Evolutionary conservation across 2,797 vertebrate species (phyloP).

Genomic region (Characodon lateralis): DNA sequence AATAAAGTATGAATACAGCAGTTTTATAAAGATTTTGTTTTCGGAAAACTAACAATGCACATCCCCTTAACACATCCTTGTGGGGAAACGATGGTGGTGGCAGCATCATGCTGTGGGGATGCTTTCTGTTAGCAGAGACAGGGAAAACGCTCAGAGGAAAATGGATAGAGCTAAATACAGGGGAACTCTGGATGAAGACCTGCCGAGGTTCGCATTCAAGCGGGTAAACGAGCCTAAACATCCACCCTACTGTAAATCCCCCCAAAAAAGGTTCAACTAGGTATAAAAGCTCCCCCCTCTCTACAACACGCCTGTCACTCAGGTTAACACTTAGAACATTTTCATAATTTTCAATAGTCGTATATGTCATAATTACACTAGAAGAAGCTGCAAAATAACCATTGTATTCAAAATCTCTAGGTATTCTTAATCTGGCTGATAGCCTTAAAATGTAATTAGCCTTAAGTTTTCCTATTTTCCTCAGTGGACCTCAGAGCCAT

Average conservation of each 20-base stretch:
- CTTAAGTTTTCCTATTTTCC: constrained; percentile 8
- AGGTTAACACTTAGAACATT: too few species aligned
- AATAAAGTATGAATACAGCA: background rate
- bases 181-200: background rate
- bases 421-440: background rate
- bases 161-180: background rate
- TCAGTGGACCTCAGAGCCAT: constrained; percentile 89
- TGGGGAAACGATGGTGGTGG: background rate
- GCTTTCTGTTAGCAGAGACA: too few species aligned
- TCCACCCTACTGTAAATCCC: background rate
- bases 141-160: too few species aligned
- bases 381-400: background rate
- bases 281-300: background rate
- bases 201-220: too few species aligned
- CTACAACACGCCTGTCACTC: too few species aligned
- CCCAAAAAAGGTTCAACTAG: background rate
- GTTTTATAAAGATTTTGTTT: background rate
- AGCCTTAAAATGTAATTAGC: background rate
- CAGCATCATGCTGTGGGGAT: too few species aligned
- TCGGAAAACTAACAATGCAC: background rate
- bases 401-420: background rate
- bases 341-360: too few species aligned
- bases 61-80: too few species aligned
- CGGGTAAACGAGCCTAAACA: too few species aligned
- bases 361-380: background rate